Evolutionary conservation across 2,888 invertebrate genomes (phyloP).

Genomic region (Hecatera dysodea): DNA sequence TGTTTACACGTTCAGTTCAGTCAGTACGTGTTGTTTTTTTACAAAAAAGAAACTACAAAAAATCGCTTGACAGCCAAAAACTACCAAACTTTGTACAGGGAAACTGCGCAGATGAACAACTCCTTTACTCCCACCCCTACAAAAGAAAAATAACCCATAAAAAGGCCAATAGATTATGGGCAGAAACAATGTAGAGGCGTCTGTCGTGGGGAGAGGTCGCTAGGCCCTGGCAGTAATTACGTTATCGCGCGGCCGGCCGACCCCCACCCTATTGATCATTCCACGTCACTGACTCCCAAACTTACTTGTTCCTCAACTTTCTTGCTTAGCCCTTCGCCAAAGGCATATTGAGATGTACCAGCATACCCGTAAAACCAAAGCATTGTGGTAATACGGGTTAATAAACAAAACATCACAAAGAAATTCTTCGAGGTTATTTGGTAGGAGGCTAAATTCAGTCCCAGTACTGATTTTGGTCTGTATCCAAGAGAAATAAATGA

Average conservation of each 20-base stretch:
- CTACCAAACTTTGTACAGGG: not conserved
- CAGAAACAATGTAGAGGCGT: conserved; percentile 69
- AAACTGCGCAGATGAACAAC: conserved; percentile 21
- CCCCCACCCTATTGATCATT: conserved; percentile 84
- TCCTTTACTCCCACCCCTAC: conserved; percentile 17
- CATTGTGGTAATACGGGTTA: conserved; percentile 34
- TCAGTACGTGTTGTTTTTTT: not conserved
- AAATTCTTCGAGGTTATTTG: conserved; percentile 11
- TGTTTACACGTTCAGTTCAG: no score
- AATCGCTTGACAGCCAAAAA: not conserved
- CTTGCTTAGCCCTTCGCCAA: conserved; percentile 64
- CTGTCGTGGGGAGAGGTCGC: conserved; percentile 74
- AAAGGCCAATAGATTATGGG: conserved; percentile 65
- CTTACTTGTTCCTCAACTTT: conserved; percentile 75
- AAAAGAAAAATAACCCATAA: conserved; percentile 55
- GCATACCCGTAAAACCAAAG: conserved; percentile 20
- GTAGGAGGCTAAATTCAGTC: conserved; percentile 4
- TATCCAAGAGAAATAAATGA: not conserved
- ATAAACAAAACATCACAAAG: conserved; percentile 31
- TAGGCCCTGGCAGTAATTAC: conserved; percentile 77
- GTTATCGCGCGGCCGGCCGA: conserved; percentile 79
- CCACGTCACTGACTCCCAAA: conserved; percentile 81
- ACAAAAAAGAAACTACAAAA: not conserved
- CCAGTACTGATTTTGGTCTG: not conserved
- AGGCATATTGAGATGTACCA: conserved; percentile 59